Percentiles rank a stretch among this genome's conserved stretches.
Conservation (phyloP, 35 echinoderm and acorn worm genomes). For the Heliocidaris erythrogramma region DNA sequence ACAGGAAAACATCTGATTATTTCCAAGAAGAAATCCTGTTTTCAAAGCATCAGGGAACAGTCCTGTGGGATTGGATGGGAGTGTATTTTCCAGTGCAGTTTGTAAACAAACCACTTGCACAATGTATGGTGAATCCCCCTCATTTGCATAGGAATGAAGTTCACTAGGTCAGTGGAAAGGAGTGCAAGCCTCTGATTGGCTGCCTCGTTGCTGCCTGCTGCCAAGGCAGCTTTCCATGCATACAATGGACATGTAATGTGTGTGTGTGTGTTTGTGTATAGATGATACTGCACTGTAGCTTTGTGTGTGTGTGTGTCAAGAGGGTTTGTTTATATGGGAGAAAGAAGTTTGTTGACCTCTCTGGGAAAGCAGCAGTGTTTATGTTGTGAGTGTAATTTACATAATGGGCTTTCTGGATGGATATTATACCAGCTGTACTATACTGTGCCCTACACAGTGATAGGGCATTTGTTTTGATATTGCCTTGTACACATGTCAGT, state of each 20-base stretch:
- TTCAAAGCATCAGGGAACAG: background rate
- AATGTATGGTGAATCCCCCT: background rate
- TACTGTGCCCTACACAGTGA: background rate
- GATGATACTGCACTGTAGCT: background rate
- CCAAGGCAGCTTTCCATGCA: slow-evolving; percentile 6
- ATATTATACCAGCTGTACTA: background rate
- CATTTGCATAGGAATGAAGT: slow-evolving; percentile 38
- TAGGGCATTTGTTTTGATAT: background rate
- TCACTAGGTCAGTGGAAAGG: slow-evolving; percentile 14
- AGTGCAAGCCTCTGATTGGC: slow-evolving; percentile 7
- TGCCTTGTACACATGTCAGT: background rate
- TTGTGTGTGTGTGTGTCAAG: background rate
- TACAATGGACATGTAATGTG: background rate
- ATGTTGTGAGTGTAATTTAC: slow-evolving; percentile 18
- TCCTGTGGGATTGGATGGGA: too few species aligned
- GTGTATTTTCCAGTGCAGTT: background rate
- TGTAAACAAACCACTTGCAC: background rate
- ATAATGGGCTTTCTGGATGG: background rate
- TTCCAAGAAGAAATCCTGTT: background rate
- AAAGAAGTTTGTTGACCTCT: background rate
- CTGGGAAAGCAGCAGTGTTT: slow-evolving; percentile 11
- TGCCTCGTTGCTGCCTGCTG: slow-evolving; percentile 26
- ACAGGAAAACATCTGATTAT: background rate
- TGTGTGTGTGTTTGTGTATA: slow-evolving; percentile 24
- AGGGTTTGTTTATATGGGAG: background rate